Evolutionary conservation across 2,888 invertebrate species (phyloP).

Genomic region (Catocala nupta): DNA sequence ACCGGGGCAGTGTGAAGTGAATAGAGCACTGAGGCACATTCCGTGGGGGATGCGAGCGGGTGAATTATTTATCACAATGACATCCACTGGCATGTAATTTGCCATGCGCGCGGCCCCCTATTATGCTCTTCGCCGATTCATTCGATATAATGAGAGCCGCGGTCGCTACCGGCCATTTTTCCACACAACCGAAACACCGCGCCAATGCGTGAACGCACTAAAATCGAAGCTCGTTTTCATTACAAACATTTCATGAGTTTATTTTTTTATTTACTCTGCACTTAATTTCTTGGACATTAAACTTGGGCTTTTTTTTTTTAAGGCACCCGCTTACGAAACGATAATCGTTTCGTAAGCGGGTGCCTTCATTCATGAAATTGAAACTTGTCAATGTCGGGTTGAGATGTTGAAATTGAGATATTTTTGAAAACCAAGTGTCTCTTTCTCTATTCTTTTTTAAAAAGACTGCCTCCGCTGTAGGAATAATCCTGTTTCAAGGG

Average conservation of each 20-base stretch:
- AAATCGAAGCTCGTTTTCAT: slow-evolving; percentile 35
- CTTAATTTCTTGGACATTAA: background rate
- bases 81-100: slow-evolving; percentile 82
- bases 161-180: slow-evolving; percentile 71
- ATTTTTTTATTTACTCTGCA: background rate
- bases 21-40: slow-evolving; percentile 10
- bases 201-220: slow-evolving; percentile 48
- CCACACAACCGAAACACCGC: slow-evolving; percentile 43
- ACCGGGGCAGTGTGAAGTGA: background rate
- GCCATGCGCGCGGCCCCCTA: slow-evolving; percentile 74
- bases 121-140: slow-evolving; percentile 82
- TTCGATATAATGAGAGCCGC: slow-evolving; percentile 78
- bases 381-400: no score
- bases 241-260: slow-evolving; percentile 3
- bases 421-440: no score
- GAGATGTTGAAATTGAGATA: no score
- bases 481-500: no score
- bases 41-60: slow-evolving; percentile 44
- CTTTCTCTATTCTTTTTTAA: no score
- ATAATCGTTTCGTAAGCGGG: no score
- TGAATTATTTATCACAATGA: slow-evolving; percentile 82
- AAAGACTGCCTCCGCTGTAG: no score
- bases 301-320: background rate
- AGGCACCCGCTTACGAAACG: background rate
- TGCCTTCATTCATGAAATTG: no score